Evolutionary conservation across 2,888 invertebrate genomes (phyloP), one percentile per base, ranked within the genome.

Genomic region (Polia nebulosa): DNA sequence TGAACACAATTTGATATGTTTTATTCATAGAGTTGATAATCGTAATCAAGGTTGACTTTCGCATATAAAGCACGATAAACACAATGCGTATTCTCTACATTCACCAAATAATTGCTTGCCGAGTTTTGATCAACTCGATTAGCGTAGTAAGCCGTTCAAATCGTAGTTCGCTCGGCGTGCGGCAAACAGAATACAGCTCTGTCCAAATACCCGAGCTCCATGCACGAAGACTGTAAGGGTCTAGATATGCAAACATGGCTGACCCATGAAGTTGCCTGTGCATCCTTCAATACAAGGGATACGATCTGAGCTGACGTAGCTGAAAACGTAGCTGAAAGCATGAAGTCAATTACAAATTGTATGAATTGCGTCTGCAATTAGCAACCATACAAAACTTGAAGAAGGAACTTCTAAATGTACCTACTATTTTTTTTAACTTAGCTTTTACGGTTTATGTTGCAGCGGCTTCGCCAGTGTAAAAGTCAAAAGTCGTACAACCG

Each of bases 211-310:
- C 20, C 25, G n/a, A 17, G n/a, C 34, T 52, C 44, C 47, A 34
- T 32, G 47, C 32, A 44, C 13, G 15, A 15, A 72, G 15, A 53
- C 22, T 34, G 27, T 27, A 61, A 53, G 34, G 29, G 34, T 53
- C 34, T 55, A 9, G 22, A 63, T 36, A 41, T 47, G 63, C 41
- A 47, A 55, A 63, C 73, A 72, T 8, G 11, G 29, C n/a, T 41
- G 27, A 34, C n/a, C 63, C 29, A 49, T 41, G 45, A 34, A 27
- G 52, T 61, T 27, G 27, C 39, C 15, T 29, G 34, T 52, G 52
- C 8, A 27, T 34, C 29, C 58, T 45, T n/a, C 32, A 47, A 61
- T 70, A 61, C 20, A 39, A 60, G 52, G 47, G 32, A 22, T 11
- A 32, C 5, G 22, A 32, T 13, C 20, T 11, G 20, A 20, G 20